Percentiles rank a stretch among this genome's conserved stretches.
Evolutionary conservation across 2,113 vertebrate species (phyloP).

Genomic region (Trogon melanurus): DNA sequence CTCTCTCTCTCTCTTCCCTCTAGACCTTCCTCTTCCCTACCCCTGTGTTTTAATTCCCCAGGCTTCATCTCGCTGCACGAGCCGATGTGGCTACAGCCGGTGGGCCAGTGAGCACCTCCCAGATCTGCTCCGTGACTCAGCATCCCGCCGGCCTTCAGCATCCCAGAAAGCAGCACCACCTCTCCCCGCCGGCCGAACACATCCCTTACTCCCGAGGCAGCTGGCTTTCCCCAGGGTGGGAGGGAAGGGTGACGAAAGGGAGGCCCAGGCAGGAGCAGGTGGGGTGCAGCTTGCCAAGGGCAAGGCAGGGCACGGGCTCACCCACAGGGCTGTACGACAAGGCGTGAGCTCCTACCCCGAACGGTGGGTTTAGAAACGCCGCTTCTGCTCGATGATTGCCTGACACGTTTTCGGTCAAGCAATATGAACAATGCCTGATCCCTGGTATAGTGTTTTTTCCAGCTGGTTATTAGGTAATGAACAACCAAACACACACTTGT

Average conservation of each 20-base stretch:
- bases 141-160: background rate
- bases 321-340: background rate
- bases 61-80: background rate
- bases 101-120: background rate
- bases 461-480: background rate
- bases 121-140: conserved; percentile 46
- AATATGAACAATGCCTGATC: background rate
- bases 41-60: background rate
- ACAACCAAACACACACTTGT: background rate
- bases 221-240: rapidly evolving
- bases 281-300: background rate
- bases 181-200: background rate
- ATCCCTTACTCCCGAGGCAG: background rate
- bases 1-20: background rate
- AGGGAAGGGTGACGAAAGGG: background rate
- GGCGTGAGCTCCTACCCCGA: rapidly evolving
- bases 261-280: background rate
- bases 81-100: background rate
- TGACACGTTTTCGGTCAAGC: background rate
- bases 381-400: background rate
- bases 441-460: background rate
- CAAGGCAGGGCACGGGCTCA: background rate
- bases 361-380: rapidly evolving
- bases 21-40: background rate
- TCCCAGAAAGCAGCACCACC: background rate